Evolutionary conservation across 1,140 invertebrate genomes (phyloP).

Genomic region (Eciton burchellii): DNA sequence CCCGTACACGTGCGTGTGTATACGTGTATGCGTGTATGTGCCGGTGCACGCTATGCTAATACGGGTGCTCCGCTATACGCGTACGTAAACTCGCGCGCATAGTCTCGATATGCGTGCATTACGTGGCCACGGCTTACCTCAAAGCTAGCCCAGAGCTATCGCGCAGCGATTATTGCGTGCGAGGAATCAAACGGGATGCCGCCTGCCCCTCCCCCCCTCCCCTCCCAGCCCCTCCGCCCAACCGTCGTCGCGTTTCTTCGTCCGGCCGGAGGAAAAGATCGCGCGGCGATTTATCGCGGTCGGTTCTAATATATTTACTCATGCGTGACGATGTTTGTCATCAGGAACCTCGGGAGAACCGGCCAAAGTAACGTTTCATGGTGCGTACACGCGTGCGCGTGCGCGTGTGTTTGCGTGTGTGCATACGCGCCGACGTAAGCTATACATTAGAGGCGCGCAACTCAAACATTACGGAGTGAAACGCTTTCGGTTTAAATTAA

Average conservation of each 20-base stretch:
- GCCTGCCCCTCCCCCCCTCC: not conserved
- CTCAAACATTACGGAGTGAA: slow-evolving; percentile 45
- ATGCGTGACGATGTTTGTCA: slow-evolving; percentile 45
- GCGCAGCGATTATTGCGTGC: slow-evolving; percentile 40
- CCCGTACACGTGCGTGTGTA: not conserved
- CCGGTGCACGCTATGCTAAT: slow-evolving; percentile 17
- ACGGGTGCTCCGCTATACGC: slow-evolving; percentile 12
- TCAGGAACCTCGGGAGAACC: not conserved
- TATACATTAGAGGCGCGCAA: slow-evolving; percentile 23
- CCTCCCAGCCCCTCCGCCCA: too few species aligned
- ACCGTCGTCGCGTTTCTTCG: too few species aligned
- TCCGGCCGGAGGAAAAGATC: too few species aligned
- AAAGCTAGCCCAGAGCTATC: slow-evolving; percentile 54
- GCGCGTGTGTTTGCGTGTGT: too few species aligned
- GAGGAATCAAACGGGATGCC: slow-evolving; percentile 40
- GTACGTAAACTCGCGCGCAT: slow-evolving; percentile 48
- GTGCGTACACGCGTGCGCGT: too few species aligned
- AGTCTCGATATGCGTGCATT: slow-evolving; percentile 13
- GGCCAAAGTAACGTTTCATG: slow-evolving; percentile 30
- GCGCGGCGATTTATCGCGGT: slow-evolving; percentile 33
- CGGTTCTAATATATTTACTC: slow-evolving; percentile 21
- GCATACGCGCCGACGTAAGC: not conserved
- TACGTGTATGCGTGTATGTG: not conserved
- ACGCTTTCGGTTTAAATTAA: slow-evolving; percentile 57
- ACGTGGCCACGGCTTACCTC: slow-evolving; percentile 40